Conservation (phyloP, 2,888 invertebrate genomes). For the Archips xylosteana region DNA sequence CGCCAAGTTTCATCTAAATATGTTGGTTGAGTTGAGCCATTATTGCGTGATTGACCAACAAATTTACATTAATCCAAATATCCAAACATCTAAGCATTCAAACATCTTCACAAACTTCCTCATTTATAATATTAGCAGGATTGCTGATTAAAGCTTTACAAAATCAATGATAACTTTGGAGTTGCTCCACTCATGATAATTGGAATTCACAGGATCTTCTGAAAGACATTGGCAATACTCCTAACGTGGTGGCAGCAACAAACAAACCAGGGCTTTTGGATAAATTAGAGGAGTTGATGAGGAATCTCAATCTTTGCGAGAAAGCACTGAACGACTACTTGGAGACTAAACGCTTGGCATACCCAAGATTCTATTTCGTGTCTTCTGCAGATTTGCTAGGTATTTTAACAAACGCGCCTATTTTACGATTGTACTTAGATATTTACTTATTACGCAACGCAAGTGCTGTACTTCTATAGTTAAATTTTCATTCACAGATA, state of each 20-base stretch:
- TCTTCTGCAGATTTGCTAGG: conserved; percentile 97
- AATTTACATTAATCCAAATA: too few relatives aligned
- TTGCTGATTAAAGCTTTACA: too few relatives aligned
- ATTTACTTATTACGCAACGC: background rate
- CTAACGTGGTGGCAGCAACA: conserved; percentile 94
- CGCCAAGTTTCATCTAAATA: too few relatives aligned
- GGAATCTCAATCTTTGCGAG: conserved; percentile 93
- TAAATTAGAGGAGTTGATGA: conserved; percentile 90
- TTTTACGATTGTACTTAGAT: too few relatives aligned
- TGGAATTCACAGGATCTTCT: conserved; percentile 86
- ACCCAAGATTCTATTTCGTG: conserved; percentile 98
- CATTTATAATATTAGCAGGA: too few relatives aligned
- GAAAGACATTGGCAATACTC: conserved; percentile 88
- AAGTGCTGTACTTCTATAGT: background rate
- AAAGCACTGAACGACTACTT: conserved; percentile 97
- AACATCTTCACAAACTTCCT: too few relatives aligned
- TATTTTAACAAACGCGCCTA: conserved; percentile 47
- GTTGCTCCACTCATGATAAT: background rate
- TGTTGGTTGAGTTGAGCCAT: too few relatives aligned
- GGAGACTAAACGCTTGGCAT: conserved; percentile 96
- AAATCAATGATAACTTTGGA: too few relatives aligned
- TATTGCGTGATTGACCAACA: too few relatives aligned
- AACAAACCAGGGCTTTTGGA: conserved; percentile 91
- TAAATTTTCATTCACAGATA: conserved; percentile 68
- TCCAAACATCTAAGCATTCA: too few relatives aligned